Conservation (phyloP, 2,888 invertebrate genomes). For the Fissipunctia ypsillon region DNA sequence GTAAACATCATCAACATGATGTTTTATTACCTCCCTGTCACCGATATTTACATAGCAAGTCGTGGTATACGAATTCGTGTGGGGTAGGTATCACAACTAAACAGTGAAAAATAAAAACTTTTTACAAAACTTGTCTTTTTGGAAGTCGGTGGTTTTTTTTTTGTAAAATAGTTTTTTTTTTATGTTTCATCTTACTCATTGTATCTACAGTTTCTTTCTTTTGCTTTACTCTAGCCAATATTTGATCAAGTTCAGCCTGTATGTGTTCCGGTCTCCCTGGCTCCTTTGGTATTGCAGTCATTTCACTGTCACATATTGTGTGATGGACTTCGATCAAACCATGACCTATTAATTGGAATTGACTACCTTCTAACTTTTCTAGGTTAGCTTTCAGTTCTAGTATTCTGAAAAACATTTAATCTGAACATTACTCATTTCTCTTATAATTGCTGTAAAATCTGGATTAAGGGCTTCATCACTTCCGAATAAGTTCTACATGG, state of each 20-base stretch:
- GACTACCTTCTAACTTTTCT: conserved; percentile 75
- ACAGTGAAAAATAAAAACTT: too few species aligned
- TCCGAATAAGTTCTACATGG: background rate
- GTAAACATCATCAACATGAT: too few species aligned
- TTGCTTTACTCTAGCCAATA: conserved; percentile 68
- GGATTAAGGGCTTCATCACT: background rate
- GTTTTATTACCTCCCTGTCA: too few species aligned
- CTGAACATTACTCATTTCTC: background rate
- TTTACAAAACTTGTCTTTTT: too few species aligned
- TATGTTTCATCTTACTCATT: conserved; percentile 34
- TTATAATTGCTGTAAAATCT: background rate
- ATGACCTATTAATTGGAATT: conserved; percentile 73
- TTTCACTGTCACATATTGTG: conserved; percentile 74
- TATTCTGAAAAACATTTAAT: conserved; percentile 71
- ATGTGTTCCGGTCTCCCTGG: conserved; percentile 68
- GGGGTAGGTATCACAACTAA: too few species aligned
- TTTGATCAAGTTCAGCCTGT: conserved; percentile 67
- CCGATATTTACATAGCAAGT: too few species aligned
- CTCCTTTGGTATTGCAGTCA: conserved; percentile 68
- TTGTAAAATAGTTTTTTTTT: too few species aligned
- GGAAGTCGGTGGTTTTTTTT: background rate
- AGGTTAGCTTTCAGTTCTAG: conserved; percentile 79
- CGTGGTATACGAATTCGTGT: too few species aligned
- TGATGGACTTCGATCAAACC: conserved; percentile 73
- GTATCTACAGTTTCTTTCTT: conserved; percentile 59